Conservation (phyloP, 2,888 invertebrate genomes). For the Caprella mutica region DNA sequence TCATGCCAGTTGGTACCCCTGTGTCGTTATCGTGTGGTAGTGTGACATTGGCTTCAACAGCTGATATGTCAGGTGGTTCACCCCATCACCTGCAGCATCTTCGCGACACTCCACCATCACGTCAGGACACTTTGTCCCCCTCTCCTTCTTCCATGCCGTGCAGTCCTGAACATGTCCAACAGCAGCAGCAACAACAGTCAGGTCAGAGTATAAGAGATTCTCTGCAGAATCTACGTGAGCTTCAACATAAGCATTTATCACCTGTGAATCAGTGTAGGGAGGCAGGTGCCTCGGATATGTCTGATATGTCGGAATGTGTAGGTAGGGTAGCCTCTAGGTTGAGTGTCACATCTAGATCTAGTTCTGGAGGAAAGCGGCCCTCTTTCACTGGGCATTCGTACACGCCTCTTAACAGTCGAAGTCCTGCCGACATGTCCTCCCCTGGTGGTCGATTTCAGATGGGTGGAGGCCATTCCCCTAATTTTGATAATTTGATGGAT, state of each 20-base stretch:
- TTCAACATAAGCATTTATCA: slow-evolving; percentile 23
- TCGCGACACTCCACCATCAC: slow-evolving; percentile 34
- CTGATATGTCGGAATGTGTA: slow-evolving; percentile 5
- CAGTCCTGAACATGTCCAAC: slow-evolving; percentile 37
- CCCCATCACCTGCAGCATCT: slow-evolving; percentile 19
- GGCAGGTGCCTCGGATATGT: slow-evolving; percentile 18
- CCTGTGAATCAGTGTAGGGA: slow-evolving; percentile 5
- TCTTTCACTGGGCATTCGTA: slow-evolving; percentile 12
- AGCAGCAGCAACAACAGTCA: slow-evolving; percentile 35
- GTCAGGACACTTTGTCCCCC: slow-evolving; percentile 36
- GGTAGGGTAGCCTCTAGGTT: slow-evolving; percentile 2
- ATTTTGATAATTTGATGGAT: slow-evolving; percentile 1
- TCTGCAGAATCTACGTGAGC: slow-evolving; percentile 16
- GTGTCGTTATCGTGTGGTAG: slow-evolving; percentile 42
- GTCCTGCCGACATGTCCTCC: background rate
- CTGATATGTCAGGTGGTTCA: slow-evolving; percentile 26
- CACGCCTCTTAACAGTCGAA: background rate
- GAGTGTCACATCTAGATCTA: slow-evolving; percentile 22
- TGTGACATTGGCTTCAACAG: slow-evolving; percentile 49
- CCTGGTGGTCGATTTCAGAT: background rate
- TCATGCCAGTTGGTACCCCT: slow-evolving; percentile 37
- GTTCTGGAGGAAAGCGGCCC: slow-evolving; percentile 21
- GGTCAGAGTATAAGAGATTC: slow-evolving; percentile 1
- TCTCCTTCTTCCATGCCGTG: slow-evolving; percentile 38
- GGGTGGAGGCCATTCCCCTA: slow-evolving; percentile 8